A percentile compares a stretch with the other conserved stretches of the same genome.
Conservation (phyloP, 2,888 invertebrate genomes). For the Cosmorhoe ocellata region DNA sequence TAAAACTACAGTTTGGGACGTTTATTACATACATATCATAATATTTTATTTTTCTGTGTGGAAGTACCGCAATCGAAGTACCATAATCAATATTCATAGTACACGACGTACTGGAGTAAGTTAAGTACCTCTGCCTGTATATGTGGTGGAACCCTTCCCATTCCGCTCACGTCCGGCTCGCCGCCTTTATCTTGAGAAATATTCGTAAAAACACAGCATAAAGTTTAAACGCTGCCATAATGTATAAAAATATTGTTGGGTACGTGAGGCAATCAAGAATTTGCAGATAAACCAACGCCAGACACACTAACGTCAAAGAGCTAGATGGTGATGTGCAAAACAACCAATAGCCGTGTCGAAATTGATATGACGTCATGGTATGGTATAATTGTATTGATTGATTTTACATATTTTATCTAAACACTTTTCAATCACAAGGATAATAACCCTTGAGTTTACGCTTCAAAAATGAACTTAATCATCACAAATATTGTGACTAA, state of each 20-base stretch:
- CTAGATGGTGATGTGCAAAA: too few relatives aligned
- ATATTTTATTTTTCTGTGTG: not conserved
- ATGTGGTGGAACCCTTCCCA: constrained; percentile 30
- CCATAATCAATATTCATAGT: constrained; percentile 8
- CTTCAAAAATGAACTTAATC: too few relatives aligned
- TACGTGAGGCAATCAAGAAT: constrained; percentile 21
- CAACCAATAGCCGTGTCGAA: too few relatives aligned
- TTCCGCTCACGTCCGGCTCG: constrained; percentile 44
- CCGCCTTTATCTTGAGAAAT: constrained; percentile 49
- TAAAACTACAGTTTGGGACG: too few relatives aligned
- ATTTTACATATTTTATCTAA: too few relatives aligned
- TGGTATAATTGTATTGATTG: too few relatives aligned
- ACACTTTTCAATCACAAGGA: too few relatives aligned
- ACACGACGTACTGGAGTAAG: not conserved
- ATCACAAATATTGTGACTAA: too few relatives aligned
- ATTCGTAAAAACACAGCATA: constrained; percentile 34
- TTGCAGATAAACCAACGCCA: not conserved
- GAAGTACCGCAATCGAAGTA: not conserved
- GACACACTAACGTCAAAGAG: not conserved
- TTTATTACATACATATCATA: not conserved
- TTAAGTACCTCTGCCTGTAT: not conserved
- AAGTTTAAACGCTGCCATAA: constrained; percentile 17
- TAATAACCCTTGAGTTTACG: too few relatives aligned
- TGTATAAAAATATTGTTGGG: constrained; percentile 19
- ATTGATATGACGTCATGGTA: too few relatives aligned